Evolutionary conservation across 2,888 invertebrate genomes (phyloP).

Genomic region (Perdita meconis): DNA sequence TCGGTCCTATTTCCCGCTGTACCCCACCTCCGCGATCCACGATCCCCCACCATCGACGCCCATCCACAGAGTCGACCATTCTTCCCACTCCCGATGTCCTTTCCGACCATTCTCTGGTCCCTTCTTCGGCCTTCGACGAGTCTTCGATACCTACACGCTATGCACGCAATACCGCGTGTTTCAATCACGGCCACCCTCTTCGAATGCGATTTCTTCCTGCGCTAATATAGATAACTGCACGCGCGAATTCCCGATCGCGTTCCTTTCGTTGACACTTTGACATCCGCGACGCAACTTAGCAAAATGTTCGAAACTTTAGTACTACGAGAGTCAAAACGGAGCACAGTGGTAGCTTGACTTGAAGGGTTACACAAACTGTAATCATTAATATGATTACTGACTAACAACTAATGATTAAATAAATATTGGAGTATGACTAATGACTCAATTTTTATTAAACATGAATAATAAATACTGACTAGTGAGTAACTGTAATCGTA

Average conservation of each 20-base stretch:
- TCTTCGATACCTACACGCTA: slow-evolving; percentile 44
- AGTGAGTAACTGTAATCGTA: too few relatives aligned
- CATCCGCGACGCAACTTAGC: too few relatives aligned
- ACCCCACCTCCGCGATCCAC: slow-evolving; percentile 40
- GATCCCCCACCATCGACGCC: slow-evolving; percentile 19
- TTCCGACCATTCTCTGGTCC: slow-evolving; percentile 53
- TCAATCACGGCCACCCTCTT: slow-evolving; percentile 54
- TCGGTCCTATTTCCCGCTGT: slow-evolving; percentile 43
- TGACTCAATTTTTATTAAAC: too few relatives aligned
- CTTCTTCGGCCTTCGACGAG: slow-evolving; percentile 63
- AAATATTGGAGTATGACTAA: too few relatives aligned
- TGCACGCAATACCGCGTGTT: slow-evolving; percentile 27
- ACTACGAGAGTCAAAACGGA: too few relatives aligned
- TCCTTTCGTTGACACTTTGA: slow-evolving; percentile 19
- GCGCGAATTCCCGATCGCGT: slow-evolving; percentile 6
- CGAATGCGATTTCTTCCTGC: slow-evolving; percentile 24
- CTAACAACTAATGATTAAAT: too few relatives aligned
- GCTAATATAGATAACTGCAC: background rate
- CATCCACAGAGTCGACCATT: slow-evolving; percentile 30
- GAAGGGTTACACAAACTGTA: too few relatives aligned
- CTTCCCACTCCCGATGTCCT: slow-evolving; percentile 46
- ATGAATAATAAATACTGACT: too few relatives aligned
- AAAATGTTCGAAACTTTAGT: too few relatives aligned
- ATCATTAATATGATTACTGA: too few relatives aligned
- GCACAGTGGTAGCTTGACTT: too few relatives aligned